phyloP scores from a whole-genome alignment of 2,797 vertebrate genomes.

The Hydrolagus colliei region DNA sequence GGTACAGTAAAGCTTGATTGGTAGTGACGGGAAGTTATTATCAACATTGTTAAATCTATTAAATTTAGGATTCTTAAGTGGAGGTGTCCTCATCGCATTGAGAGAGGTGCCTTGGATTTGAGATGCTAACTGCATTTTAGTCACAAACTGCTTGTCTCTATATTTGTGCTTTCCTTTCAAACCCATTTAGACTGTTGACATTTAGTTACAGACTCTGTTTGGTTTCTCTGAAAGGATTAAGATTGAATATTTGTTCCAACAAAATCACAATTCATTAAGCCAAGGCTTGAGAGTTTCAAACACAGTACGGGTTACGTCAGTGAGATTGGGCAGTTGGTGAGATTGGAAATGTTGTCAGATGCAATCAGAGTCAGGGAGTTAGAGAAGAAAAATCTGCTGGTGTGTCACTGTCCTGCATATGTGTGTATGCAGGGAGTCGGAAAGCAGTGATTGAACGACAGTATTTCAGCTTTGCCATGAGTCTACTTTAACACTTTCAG shows the following conservation, averaged over 20 bases:
- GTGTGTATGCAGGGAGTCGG: neutral
- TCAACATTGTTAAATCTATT: neutral
- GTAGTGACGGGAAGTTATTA: neutral
- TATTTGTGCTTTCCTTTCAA: neutral
- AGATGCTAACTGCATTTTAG: neutral
- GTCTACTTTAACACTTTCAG: neutral
- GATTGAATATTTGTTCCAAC: neutral
- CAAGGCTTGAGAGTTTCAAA: neutral
- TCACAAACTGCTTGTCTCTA: neutral
- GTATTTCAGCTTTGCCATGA: constrained; percentile 9
- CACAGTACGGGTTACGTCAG: neutral
- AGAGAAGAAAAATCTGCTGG: neutral
- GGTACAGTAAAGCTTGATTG: constrained; percentile 6
- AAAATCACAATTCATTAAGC: neutral
- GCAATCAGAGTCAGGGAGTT: neutral
- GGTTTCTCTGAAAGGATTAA: neutral
- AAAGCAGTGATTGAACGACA: too few species aligned
- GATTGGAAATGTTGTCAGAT: too few species aligned
- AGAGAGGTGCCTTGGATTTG: neutral
- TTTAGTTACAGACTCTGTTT: neutral
- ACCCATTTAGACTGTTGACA: neutral
- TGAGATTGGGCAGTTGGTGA: neutral
- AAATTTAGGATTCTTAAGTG: neutral
- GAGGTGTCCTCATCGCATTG: neutral
- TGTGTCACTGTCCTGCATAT: neutral